These are phyloP conservation scores for Drosophila repleta DNA, from an alignment of 1,140 invertebrate species.

Conservation along the genomic window DNA sequence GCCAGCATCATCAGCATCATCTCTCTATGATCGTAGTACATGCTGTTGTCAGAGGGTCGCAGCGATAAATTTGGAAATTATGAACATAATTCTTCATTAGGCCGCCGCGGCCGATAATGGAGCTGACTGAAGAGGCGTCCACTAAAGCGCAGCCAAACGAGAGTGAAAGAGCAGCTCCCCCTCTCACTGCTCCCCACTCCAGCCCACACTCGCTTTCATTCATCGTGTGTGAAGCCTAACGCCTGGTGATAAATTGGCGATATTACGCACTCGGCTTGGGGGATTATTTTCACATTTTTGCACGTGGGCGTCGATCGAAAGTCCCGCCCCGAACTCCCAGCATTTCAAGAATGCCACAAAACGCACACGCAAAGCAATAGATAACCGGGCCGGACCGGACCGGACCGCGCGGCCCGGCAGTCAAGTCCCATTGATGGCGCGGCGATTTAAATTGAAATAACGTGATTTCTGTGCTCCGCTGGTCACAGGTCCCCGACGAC, in stretches of 20 bases:
- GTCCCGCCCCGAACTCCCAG: constrained; percentile 25
- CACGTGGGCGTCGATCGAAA: constrained; percentile 64
- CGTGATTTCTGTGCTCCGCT: constrained; percentile 78
- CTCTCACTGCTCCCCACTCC: not conserved
- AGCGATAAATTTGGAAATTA: constrained; percentile 78
- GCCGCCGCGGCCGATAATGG: constrained; percentile 67
- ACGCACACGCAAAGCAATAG: constrained; percentile 29
- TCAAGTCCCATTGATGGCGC: constrained; percentile 45
- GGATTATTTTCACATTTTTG: constrained; percentile 69
- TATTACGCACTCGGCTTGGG: constrained; percentile 61
- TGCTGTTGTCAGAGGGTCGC: constrained; percentile 54
- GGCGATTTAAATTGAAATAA: constrained; percentile 77
- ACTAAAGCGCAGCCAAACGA: constrained; percentile 15
- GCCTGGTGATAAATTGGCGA: constrained; percentile 75
- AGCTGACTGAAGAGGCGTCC: constrained; percentile 52
- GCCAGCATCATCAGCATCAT: constrained; percentile 41
- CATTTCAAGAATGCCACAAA: constrained; percentile 66
- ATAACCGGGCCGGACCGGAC: not conserved
- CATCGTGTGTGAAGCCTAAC: constrained; percentile 38
- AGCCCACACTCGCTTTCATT: constrained; percentile 59
- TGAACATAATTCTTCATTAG: constrained; percentile 82
- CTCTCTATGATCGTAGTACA: constrained; percentile 27
- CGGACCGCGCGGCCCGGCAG: not conserved
- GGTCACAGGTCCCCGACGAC: constrained; percentile 33
- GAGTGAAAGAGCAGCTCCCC: constrained; percentile 29